phyloP scores from a whole-genome alignment of 2,888 invertebrate genomes.

The Drosophila suboccidentalis region DNA sequence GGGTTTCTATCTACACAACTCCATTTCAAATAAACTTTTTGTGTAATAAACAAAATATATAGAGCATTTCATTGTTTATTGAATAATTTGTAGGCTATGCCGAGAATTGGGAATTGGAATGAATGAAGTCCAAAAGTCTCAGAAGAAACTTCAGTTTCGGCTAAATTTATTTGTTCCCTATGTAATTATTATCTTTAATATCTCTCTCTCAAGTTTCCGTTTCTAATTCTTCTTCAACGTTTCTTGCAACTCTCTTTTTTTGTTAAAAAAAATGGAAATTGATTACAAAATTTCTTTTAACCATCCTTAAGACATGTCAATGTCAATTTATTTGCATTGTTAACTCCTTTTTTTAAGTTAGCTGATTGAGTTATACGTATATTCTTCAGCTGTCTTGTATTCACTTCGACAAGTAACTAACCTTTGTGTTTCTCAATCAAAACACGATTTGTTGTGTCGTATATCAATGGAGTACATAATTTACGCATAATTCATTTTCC shows the following conservation, averaged over 20 bases:
- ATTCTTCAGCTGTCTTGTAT: neutral
- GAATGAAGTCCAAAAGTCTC: neutral
- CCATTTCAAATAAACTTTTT: slow-evolving; percentile 25
- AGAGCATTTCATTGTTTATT: slow-evolving; percentile 30
- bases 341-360: neutral
- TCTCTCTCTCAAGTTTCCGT: neutral
- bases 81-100: neutral
- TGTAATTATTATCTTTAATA: no score
- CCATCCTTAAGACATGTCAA: slow-evolving; percentile 9
- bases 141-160: neutral
- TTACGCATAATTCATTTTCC: slow-evolving; percentile 52
- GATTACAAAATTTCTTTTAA: neutral
- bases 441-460: slow-evolving; percentile 54
- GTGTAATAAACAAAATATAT: slow-evolving; percentile 26
- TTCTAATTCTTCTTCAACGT: no score
- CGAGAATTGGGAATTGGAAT: neutral
- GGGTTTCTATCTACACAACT: slow-evolving; percentile 46
- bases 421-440: slow-evolving; percentile 46
- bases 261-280: neutral
- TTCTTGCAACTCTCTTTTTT: neutral
- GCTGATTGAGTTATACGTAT: slow-evolving; percentile 48
- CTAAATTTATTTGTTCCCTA: neutral
- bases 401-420: slow-evolving; percentile 1
- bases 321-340: slow-evolving; percentile 24
- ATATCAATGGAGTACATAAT: slow-evolving; percentile 56